phyloP scores from a whole-genome alignment of 2,888 invertebrate genomes.

The Cryptosula pallasiana region DNA sequence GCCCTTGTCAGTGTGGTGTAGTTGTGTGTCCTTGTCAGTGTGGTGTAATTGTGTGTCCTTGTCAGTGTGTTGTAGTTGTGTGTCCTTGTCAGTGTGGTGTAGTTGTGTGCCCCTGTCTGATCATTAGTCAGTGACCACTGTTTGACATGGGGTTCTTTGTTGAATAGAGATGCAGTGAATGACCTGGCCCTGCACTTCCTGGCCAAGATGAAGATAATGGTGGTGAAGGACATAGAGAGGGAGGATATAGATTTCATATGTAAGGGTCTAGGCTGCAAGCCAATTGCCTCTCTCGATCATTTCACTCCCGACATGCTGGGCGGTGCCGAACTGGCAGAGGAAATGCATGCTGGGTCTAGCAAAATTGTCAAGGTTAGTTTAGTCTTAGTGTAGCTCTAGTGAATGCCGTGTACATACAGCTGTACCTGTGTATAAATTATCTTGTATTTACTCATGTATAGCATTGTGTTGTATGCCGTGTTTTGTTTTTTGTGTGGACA shows the following conservation, averaged over 20 bases:
- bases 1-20: too few relatives aligned
- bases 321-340: slow-evolving; percentile 87
- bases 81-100: too few relatives aligned
- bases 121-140: too few relatives aligned
- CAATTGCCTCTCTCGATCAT: slow-evolving; percentile 97
- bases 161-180: slow-evolving; percentile 91
- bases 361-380: slow-evolving; percentile 80
- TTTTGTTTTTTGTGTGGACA: background rate
- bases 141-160: too few relatives aligned
- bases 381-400: background rate
- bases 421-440: background rate
- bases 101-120: too few relatives aligned
- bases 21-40: too few relatives aligned
- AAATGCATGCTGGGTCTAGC: slow-evolving; percentile 72
- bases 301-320: slow-evolving; percentile 87
- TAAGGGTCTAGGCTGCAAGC: slow-evolving; percentile 84
- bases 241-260: slow-evolving; percentile 97
- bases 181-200: slow-evolving; percentile 96
- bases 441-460: background rate
- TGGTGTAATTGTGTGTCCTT: too few relatives aligned
- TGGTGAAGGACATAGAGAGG: slow-evolving; percentile 93
- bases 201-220: slow-evolving; percentile 97
- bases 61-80: too few relatives aligned
- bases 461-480: background rate
- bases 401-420: background rate